phyloP scores from a whole-genome alignment of 2,888 invertebrate genomes.

The Barypeithes pellucidus region DNA sequence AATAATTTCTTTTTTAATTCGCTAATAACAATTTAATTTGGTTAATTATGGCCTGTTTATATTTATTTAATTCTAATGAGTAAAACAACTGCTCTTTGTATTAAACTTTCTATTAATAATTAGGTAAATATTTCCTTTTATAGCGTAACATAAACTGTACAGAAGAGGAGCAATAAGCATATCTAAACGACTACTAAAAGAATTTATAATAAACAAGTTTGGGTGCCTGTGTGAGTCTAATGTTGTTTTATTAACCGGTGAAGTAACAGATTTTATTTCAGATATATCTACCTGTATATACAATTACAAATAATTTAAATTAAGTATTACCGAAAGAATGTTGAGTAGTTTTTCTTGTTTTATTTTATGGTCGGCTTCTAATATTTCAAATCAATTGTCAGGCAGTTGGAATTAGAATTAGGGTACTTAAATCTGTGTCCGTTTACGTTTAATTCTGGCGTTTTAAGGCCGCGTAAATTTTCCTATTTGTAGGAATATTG shows the following conservation, averaged over 20 bases:
- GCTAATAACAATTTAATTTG: background rate
- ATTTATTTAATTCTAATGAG: slow-evolving; percentile 2
- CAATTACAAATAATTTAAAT: slow-evolving; percentile 53
- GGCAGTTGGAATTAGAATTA: slow-evolving; percentile 41
- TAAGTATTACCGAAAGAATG: slow-evolving; percentile 51
- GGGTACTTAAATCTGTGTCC: slow-evolving; percentile 37
- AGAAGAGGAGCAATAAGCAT: slow-evolving; percentile 45
- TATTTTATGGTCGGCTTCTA: slow-evolving; percentile 39
- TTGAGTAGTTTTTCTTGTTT: slow-evolving; percentile 51
- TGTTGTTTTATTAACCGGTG: slow-evolving; percentile 50
- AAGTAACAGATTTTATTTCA: slow-evolving; percentile 51
- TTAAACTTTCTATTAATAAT: slow-evolving; percentile 15
- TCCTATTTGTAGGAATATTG: no score
- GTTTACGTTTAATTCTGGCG: slow-evolving; percentile 26
- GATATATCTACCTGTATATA: slow-evolving; percentile 54
- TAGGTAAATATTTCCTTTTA: slow-evolving; percentile 9
- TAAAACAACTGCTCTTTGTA: slow-evolving; percentile 12
- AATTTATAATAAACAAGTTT: slow-evolving; percentile 53
- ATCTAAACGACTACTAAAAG: slow-evolving; percentile 47
- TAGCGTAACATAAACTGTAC: slow-evolving; percentile 22
- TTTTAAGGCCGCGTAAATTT: background rate
- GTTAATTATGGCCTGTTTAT: slow-evolving; percentile 1
- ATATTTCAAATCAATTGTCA: slow-evolving; percentile 52
- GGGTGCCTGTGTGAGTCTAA: slow-evolving; percentile 50
- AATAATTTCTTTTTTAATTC: background rate